These are phyloP conservation scores for Sphaerophoria rueppellii DNA, from an alignment of 2,888 invertebrate species.

Conservation along the genomic window DNA sequence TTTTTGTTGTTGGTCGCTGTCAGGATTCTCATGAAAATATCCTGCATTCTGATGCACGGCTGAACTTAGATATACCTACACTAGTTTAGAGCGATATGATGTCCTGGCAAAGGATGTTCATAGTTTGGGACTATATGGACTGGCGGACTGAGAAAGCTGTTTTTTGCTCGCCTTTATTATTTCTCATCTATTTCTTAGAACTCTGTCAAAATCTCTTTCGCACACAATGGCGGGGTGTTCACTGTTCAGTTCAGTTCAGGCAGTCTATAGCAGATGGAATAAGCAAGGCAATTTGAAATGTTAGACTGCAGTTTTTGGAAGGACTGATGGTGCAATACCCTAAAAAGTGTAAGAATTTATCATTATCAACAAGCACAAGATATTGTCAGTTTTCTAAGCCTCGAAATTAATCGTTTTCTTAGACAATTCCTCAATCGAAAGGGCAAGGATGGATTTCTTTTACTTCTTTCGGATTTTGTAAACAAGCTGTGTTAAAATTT, in stretches of 20 bases:
- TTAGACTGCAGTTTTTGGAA: neutral
- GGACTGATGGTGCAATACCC: neutral
- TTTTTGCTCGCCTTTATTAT: constrained; percentile 69
- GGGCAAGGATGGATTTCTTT: too few relatives aligned
- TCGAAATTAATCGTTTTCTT: too few relatives aligned
- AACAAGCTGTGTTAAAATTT: too few relatives aligned
- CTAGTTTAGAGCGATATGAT: neutral
- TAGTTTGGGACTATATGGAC: neutral
- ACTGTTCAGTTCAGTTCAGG: constrained; percentile 20
- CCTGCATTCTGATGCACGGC: constrained; percentile 68
- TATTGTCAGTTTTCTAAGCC: too few relatives aligned
- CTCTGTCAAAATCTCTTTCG: constrained; percentile 70
- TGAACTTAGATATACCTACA: constrained; percentile 21
- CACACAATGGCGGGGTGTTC: constrained; percentile 68
- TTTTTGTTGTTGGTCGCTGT: constrained; percentile 46
- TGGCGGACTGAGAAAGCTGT: constrained; percentile 50
- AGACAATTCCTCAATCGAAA: too few relatives aligned
- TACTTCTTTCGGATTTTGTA: too few relatives aligned
- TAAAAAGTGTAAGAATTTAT: neutral
- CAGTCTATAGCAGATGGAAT: constrained; percentile 12
- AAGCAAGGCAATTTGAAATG: neutral
- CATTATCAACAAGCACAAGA: neutral
- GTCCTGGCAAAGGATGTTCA: constrained; percentile 46
- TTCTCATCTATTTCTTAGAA: constrained; percentile 71
- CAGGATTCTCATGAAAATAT: constrained; percentile 44